These are phyloP conservation scores for Leptogaster cylindrica DNA, from an alignment of 2,888 invertebrate genomes.

Conservation along the genomic window DNA sequence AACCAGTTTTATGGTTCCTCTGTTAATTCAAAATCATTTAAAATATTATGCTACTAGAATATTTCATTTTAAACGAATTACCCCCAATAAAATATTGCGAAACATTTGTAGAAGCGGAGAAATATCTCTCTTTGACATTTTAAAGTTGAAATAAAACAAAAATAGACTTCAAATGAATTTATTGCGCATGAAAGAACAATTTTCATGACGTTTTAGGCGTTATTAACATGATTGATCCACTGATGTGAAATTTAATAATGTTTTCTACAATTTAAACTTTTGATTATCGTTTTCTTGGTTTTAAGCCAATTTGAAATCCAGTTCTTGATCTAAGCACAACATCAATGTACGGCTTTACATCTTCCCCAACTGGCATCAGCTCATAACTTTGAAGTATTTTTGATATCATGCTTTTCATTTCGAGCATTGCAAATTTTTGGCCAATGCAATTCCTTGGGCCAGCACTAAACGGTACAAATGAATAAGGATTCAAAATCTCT, in stretches of 20 bases:
- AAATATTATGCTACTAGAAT: constrained; percentile 54
- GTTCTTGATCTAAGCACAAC: constrained; percentile 54
- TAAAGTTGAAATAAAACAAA: no score
- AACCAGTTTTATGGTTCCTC: constrained; percentile 66
- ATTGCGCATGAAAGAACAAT: no score
- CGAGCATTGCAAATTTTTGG: constrained; percentile 57
- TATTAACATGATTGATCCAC: no score
- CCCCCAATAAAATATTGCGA: constrained; percentile 72
- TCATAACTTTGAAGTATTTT: constrained; percentile 55
- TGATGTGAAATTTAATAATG: no score
- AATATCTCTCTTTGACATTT: constrained; percentile 66
- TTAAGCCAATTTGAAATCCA: constrained; percentile 54
- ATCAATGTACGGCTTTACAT: constrained; percentile 52
- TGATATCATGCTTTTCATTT: constrained; percentile 57
- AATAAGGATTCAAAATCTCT: constrained; percentile 49
- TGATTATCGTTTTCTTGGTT: no score
- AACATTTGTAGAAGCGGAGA: constrained; percentile 69
- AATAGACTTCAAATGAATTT: no score
- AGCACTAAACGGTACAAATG: constrained; percentile 59
- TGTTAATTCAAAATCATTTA: constrained; percentile 29
- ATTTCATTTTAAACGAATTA: constrained; percentile 56
- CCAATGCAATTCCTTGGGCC: constrained; percentile 60
- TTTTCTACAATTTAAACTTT: no score
- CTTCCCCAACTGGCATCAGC: constrained; percentile 54
- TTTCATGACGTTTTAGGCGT: no score